Evolutionary conservation across 2,888 invertebrate genomes (phyloP).

Genomic region (Tipula lateralis): DNA sequence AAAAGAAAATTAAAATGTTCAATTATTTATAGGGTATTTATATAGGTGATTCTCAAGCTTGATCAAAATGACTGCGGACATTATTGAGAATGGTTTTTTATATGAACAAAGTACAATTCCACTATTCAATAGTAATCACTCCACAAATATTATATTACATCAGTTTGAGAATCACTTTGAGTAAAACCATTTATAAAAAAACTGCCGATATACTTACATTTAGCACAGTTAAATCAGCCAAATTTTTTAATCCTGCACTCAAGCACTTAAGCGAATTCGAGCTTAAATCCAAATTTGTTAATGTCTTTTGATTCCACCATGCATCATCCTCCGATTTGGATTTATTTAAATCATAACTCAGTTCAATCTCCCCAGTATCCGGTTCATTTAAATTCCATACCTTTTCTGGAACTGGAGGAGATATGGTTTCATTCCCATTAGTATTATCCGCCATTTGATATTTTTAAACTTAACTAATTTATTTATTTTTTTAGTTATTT

Average conservation of each 20-base stretch:
- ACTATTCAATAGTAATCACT: too few species aligned
- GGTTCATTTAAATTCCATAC: conserved; percentile 69
- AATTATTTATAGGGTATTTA: neutral
- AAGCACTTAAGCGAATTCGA: conserved; percentile 64
- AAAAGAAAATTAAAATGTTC: conserved; percentile 36
- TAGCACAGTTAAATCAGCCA: conserved; percentile 63
- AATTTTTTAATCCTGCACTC: conserved; percentile 59
- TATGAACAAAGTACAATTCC: too few species aligned
- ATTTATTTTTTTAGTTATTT: neutral
- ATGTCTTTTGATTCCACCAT: conserved; percentile 82
- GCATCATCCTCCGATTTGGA: conserved; percentile 56
- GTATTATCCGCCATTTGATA: neutral
- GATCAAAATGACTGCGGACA: too few species aligned
- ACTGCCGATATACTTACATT: conserved; percentile 54
- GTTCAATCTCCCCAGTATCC: conserved; percentile 55
- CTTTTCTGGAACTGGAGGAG: conserved; percentile 61
- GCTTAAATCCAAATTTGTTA: conserved; percentile 73
- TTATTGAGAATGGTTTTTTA: neutral
- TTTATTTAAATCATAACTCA: conserved; percentile 52
- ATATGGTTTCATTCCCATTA: conserved; percentile 15
- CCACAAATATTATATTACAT: neutral
- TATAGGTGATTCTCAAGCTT: neutral
- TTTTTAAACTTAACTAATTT: conserved; percentile 3
- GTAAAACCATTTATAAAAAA: neutral
- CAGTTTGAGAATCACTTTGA: neutral